Evolutionary conservation across 2,888 invertebrate genomes (phyloP), one percentile per base, ranked within the genome.

Genomic region (Strigamia transsilvanica): DNA sequence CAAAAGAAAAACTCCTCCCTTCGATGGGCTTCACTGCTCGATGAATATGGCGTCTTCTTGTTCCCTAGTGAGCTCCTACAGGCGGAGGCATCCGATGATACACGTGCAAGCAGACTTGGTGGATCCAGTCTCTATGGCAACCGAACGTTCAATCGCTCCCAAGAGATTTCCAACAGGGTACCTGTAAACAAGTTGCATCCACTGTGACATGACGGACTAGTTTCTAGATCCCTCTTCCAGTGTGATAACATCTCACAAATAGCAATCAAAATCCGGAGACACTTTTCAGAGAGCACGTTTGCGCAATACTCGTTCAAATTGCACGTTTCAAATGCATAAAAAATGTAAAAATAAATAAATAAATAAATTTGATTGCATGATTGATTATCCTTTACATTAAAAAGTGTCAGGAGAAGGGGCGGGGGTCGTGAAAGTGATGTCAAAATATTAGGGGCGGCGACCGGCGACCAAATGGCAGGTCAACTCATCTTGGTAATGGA

Each of bases 11-110:
- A 56, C 56, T 56, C 56, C 56, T 56, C 56, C 56, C 56, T 56
- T n/a, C 56, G 56, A 56, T 56, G 56, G 56, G 56, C 56, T 56
- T 56, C 56, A 56, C 56, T 56, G 56, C 56, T 56, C 56, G 56
- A 56, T 56, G 56, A 56, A 56, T 56, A 56, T 56, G 56, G 56
- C 56, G 56, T 56, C 56, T 56, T 56, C n/a, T 56, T 56, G 56
- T 56, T 56, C 56, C 56, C 56, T 56, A 56, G 56, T 56, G 56
- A 18, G 56, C 56, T 56, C n/a, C 56, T 56, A 56, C 56, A 56
- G 56, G 56, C 56, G 21, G 56, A 56, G 18, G 56, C 56, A 56
- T 56, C 21, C 56, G 56, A 56, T 56, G 21, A 56, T 56, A 56
- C 56, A 56, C 56, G 56, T 51, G 51, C 51, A 51, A 42, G 51